Base-by-base conservation (phyloP, 30 jellyfish, hydroid and myxozoan species). In the Turritopsis rubra region DNA sequence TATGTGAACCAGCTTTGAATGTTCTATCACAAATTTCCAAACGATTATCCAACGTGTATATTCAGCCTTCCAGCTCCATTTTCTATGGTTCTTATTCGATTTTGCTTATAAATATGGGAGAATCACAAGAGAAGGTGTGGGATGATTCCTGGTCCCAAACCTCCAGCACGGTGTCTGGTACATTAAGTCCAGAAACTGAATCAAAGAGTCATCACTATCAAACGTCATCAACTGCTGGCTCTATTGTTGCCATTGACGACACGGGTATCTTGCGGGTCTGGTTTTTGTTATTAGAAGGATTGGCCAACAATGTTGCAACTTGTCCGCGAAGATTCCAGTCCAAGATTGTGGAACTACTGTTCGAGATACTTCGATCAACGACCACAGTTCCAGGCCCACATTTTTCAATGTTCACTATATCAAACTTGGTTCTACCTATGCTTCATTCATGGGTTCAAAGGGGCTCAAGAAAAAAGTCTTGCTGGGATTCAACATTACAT, bases 321-420 rank as follows among this genome's bases (percentile, higher is more conserved):
- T 83, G 99, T 73, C 99, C 99, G 26, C 71, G 89, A 54, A 60
- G 80, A 77, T 93, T 88, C 81, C 99, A 93, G 79, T 88, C 96
- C 21, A 93, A 83, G 89, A 88, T 93, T 21, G 86, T 93, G 7
- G 96, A 93, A 71, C 87, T 83, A 18, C 87, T 93, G 52, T 93
- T 93, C 73, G 99, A 93, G 82, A 93, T 93, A n/a, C 96, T 93
- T 26, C 81, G 92, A 0, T 88, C 99, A 75, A 76, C 89, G 17
- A 79, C 94, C 71, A 88, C 99, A 21, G 99, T 93, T 31, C 99
- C 99, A 76, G 99, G 99, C 65, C 99, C 99, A 81, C 99, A 93
- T 78, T 93, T 93, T 75, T 88, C 99, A 19, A 83, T 93, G 95
- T 93, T 93, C 70, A 95, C 95, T 21, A 85, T 93, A 27, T 88